phyloP scores from a whole-genome alignment of 2,797 vertebrate genomes.

The Carcharodon carcharias region DNA sequence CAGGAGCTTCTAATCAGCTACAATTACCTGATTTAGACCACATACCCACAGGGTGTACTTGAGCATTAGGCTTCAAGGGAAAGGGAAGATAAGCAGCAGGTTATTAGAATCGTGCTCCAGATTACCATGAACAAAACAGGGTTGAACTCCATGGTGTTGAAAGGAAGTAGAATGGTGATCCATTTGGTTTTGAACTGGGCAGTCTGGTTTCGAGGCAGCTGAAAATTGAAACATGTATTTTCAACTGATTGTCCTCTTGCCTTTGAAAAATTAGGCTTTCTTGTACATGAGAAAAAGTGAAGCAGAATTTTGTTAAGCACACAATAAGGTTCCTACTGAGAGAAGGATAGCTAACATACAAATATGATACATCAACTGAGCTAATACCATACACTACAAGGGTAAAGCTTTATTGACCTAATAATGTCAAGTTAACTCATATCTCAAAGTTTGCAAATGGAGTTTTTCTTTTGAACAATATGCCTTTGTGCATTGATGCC shows the following conservation, averaged over 20 bases:
- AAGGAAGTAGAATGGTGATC: not conserved
- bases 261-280: not conserved
- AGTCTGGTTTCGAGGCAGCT: not conserved
- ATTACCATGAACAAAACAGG: not conserved
- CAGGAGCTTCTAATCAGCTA: not conserved
- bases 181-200: not conserved
- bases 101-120: not conserved
- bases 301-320: not conserved
- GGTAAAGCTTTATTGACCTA: not conserved
- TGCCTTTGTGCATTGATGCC: not conserved
- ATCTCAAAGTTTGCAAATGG: not conserved
- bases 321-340: not conserved
- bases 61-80: not conserved
- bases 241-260: not conserved
- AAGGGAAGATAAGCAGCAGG: not conserved
- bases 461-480: not conserved
- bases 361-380: not conserved
- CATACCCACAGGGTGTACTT: not conserved
- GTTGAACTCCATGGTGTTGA: not conserved
- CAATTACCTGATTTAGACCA: not conserved
- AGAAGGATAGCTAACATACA: not conserved
- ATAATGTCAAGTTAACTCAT: not conserved
- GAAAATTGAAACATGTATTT: not conserved
- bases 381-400: not conserved
- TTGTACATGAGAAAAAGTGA: not conserved